These are phyloP conservation scores for Premnoplex brunnescens DNA, from an alignment of 2,797 vertebrate species.

Conservation along the genomic window DNA sequence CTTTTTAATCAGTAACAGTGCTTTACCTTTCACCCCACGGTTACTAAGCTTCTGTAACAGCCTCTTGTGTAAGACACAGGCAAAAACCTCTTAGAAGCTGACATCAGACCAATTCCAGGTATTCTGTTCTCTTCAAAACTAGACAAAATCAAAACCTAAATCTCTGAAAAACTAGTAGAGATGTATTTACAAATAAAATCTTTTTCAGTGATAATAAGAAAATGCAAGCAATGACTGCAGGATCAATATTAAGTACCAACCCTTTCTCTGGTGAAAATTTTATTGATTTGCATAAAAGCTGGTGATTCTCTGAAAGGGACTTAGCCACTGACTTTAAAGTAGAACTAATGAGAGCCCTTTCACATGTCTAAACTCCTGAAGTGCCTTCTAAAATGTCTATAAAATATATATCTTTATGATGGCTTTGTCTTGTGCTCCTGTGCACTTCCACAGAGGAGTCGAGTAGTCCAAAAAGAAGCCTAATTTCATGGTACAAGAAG, in stretches of 20 bases:
- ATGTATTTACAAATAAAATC: background rate
- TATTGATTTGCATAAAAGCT: background rate
- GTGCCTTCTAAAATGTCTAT: background rate
- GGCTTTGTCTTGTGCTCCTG: background rate
- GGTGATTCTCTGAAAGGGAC: background rate
- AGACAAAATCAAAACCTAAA: background rate
- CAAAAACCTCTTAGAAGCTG: background rate
- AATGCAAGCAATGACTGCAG: background rate
- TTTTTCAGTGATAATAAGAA: background rate
- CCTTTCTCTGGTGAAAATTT: background rate
- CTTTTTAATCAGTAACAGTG: slow-evolving; percentile 62
- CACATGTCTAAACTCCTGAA: background rate
- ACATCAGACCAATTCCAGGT: background rate
- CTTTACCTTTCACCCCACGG: slow-evolving; percentile 53
- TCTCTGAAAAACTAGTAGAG: background rate
- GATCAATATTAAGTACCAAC: background rate
- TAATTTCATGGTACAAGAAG: background rate
- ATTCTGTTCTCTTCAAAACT: background rate
- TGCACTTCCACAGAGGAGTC: rapidly evolving
- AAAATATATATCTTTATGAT: background rate
- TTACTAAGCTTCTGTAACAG: slow-evolving; percentile 28
- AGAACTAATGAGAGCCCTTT: background rate
- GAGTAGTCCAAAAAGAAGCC: background rate
- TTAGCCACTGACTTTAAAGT: background rate
- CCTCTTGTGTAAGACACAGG: slow-evolving; percentile 28